Percentiles rank a stretch among this genome's conserved stretches.
These are phyloP conservation scores for Aleiodes leptofemur DNA, from an alignment of 2,888 invertebrate genomes.

Conservation along the genomic window DNA sequence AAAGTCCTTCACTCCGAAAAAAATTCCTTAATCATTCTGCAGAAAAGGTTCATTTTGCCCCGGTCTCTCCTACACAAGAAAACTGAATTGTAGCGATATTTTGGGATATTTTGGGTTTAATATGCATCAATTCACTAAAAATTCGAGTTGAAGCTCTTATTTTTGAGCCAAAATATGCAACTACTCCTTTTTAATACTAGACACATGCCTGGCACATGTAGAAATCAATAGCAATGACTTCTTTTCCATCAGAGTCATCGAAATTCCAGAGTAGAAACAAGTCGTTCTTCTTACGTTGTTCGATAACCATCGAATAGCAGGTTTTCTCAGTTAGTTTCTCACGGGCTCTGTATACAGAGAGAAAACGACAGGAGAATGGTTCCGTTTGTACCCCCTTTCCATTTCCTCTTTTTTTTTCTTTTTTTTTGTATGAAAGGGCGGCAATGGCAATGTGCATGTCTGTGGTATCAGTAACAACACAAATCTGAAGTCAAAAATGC, in stretches of 20 bases:
- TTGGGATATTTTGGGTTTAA: no score
- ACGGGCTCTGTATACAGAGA: slow-evolving; percentile 21
- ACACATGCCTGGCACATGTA: neutral
- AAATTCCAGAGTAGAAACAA: slow-evolving; percentile 32
- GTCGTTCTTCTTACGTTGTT: slow-evolving; percentile 19
- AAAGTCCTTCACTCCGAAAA: neutral
- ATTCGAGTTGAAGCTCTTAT: neutral
- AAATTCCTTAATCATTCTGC: no score
- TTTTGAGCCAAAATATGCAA: neutral
- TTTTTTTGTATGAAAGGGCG: slow-evolving; percentile 5
- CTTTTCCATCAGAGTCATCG: slow-evolving; percentile 14
- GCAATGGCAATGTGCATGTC: slow-evolving; percentile 41
- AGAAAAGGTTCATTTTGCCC: no score
- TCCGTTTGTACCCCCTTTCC: neutral
- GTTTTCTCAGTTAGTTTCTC: slow-evolving; percentile 28
- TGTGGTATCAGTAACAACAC: slow-evolving; percentile 48
- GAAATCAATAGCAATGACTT: slow-evolving; percentile 2
- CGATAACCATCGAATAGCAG: slow-evolving; percentile 28
- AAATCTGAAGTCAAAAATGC: slow-evolving; percentile 40
- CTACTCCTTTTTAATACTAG: neutral
- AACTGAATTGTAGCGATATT: no score
- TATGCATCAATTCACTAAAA: no score
- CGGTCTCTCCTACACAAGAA: no score
- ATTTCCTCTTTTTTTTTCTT: neutral
- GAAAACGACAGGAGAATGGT: slow-evolving; percentile 18